Evolutionary conservation across 2,888 invertebrate species (phyloP), one percentile per base, ranked within the genome.

Genomic region (Acrobasis consociella): DNA sequence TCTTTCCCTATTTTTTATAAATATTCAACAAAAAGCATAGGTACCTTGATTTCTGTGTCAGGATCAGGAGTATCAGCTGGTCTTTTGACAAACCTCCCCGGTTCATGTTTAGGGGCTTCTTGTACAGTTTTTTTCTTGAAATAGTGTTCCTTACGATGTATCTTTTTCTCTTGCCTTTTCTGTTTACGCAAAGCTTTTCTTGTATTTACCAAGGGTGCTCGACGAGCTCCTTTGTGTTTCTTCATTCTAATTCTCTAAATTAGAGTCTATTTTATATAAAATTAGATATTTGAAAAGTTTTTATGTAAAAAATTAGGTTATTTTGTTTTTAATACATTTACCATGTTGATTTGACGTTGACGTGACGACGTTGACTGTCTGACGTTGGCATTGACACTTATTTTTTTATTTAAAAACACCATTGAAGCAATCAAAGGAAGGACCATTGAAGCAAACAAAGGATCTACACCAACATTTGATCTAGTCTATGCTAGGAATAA

Each of bases 111-210:
- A 38, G 73, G 66, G 49, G 69, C 68, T 63, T 76, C 75, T 39
- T 72, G 65, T 1, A 70, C 68, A 64, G 60, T 76, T 77, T 83
- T 89, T 75, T 87, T 87, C 66, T 89, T 90, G 46, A 81, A 65
- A 70, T 91, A 91, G 67, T 91, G 89, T 69, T 91, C 89, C 65
- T 85, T 81, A 2, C 88, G 81, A 65, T 76, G 85, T 42, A 93
- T 83, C 76, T 97, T 97, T 76, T 97, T 97, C 62, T 94, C 91
- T 64, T 94, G 90, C 13, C 96, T 86, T 70, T 95, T 94, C 65
- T 95, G 94, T 82, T 96, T 97, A 0, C 97, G 93, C n/a, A 94
- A 79, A 69, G 95, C 93, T 87, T 97, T 97, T 22, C 97, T 92
- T 0, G 94, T 81, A 63, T 89, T 91, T 58, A 81, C 74, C 65